phyloP scores from a whole-genome alignment of 2,797 vertebrate genomes.

The Rousettus madagascariensis region DNA sequence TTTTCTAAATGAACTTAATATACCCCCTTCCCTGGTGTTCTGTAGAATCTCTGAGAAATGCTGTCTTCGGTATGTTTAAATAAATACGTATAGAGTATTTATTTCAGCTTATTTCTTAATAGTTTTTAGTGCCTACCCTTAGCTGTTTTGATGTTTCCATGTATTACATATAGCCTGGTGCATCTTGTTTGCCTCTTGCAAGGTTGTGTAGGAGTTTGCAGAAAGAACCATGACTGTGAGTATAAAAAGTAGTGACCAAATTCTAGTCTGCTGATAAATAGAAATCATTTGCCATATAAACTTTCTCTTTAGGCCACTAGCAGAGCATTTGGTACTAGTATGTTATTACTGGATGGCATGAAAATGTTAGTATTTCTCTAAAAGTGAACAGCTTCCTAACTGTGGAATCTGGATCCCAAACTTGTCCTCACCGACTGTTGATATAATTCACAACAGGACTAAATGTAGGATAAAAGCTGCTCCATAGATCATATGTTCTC shows the following conservation, averaged over 20 bases:
- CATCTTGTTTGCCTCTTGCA: neutral
- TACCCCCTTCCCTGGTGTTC: neutral
- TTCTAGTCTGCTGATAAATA: neutral
- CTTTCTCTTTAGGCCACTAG: neutral
- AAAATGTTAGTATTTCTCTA: neutral
- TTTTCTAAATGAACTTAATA: neutral
- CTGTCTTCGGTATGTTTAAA: neutral
- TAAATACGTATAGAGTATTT: neutral
- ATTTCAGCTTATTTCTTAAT: neutral
- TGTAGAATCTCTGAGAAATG: slow-evolving; percentile 9
- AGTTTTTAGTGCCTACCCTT: neutral
- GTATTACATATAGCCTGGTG: neutral
- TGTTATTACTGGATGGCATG: neutral
- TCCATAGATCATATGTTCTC: neutral
- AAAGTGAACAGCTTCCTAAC: neutral
- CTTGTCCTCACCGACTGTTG: neutral
- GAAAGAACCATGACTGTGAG: neutral
- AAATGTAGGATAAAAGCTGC: neutral
- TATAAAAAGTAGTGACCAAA: neutral
- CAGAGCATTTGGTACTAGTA: neutral
- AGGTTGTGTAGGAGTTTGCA: neutral
- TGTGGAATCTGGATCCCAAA: neutral
- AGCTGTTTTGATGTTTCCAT: neutral
- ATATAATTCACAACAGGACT: neutral
- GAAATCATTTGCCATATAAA: neutral